Base-by-base conservation (phyloP, 2,888 invertebrate genomes). In the Nysson spinosus region DNA sequence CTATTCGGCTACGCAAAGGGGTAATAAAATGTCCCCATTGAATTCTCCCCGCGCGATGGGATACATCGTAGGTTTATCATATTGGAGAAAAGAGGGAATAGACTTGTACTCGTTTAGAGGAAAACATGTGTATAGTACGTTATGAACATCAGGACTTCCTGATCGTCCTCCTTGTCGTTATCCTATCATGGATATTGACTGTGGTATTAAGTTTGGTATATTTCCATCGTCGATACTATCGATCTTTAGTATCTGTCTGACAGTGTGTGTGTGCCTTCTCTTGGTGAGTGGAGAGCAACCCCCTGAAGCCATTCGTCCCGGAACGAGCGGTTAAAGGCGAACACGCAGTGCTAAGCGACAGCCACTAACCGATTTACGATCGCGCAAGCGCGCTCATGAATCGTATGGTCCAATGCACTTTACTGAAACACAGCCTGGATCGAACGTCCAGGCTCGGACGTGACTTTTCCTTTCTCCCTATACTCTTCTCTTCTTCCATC, bases 191-290 rank as follows among this genome's bases (percentile, higher is more conserved):
- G 73, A 75, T 78, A 80, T 76, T 73, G 75, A 70, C 62, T 77
- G 74, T 75, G 77, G 76, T 79, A 78, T 80, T 79, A 77, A 77
- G 69, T 65, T n/a, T 57, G 64, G 69, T 77, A 67, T 77, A 81
- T 79, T 79, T 81, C 79, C 75, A 75, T 69, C 66, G 73, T 62
- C 70, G 76, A 69, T 75, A 73, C 50, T 77, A 80, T 81, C 79
- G 80, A 80, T 81, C 80, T 76, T 61, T 50, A 63, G 69, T 69
- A 70, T 70, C 75, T 68, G 62, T 64, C 65, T 52, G 63, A 44
- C 52, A 51, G 62, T 35, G 47, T 55, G 4, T 28, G 49, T 54
- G 52, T 34, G 49, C 54, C 54, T 65, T 60, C 44, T 42, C 56
- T 30, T 43, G 50, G 37, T 35, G 20, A 44, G 55, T 42, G 35